Conservation (phyloP, 2,888 invertebrate genomes). For the Aleiodes alternator region DNA sequence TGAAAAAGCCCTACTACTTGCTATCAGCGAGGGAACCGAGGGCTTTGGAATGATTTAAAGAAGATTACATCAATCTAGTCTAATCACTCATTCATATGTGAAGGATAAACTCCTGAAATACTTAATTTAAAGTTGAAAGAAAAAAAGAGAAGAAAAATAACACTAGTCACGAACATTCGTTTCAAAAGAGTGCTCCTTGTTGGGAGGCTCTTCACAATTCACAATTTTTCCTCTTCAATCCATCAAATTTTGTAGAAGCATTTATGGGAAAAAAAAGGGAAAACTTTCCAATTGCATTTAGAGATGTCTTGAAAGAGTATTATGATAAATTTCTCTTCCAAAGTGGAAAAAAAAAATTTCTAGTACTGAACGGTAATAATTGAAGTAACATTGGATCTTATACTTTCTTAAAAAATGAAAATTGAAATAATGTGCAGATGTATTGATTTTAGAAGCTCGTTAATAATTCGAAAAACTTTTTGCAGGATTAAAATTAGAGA, state of each 20-base stretch:
- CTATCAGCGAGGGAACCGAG: slow-evolving; percentile 96
- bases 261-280: slow-evolving; percentile 2
- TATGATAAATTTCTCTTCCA: slow-evolving; percentile 30
- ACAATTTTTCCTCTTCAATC: slow-evolving; percentile 37
- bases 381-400: background rate
- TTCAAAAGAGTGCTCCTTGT: slow-evolving; percentile 36
- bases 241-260: slow-evolving; percentile 31
- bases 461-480: background rate
- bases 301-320: slow-evolving; percentile 8
- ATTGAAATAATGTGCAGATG: slow-evolving; percentile 8
- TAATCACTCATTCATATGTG: slow-evolving; percentile 35
- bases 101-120: slow-evolving; percentile 36
- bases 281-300: slow-evolving; percentile 23
- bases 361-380: background rate
- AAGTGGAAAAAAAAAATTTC: slow-evolving; percentile 6
- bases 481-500: slow-evolving; percentile 5
- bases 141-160: slow-evolving; percentile 30
- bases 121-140: slow-evolving; percentile 50
- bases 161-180: slow-evolving; percentile 40
- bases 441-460: slow-evolving; percentile 14
- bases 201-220: slow-evolving; percentile 26
- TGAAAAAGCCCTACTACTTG: slow-evolving; percentile 91
- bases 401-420: slow-evolving; percentile 9
- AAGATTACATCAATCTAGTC: slow-evolving; percentile 54
- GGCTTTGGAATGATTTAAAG: slow-evolving; percentile 88